Conservation (phyloP, 2,888 invertebrate genomes). For the Orthosia gothica region DNA sequence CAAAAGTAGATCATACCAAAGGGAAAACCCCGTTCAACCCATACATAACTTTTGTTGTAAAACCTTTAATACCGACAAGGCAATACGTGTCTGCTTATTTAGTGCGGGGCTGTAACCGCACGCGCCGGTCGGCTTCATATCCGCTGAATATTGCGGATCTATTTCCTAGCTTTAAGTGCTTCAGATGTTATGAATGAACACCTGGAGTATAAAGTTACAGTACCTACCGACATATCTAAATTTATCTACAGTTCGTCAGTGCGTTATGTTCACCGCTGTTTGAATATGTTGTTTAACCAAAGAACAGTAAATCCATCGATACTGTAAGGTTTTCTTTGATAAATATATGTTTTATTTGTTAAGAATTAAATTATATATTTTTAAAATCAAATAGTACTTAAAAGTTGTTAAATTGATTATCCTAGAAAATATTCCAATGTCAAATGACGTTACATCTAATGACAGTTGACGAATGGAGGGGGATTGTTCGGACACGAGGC, state of each 20-base stretch:
- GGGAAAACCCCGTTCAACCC: constrained; percentile 81
- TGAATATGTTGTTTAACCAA: not conserved
- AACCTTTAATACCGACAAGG: constrained; percentile 84
- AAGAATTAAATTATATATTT: too few species aligned
- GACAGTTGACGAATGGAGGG: too few species aligned
- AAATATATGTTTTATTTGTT: too few species aligned
- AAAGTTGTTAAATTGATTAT: too few species aligned
- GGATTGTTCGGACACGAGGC: too few species aligned
- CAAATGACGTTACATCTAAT: too few species aligned
- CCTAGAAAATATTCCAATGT: too few species aligned
- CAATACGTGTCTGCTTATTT: constrained; percentile 75
- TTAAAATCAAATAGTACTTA: too few species aligned
- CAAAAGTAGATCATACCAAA: constrained; percentile 89
- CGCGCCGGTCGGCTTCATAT: constrained; percentile 68
- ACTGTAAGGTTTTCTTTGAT: too few species aligned
- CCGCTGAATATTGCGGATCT: constrained; percentile 57
- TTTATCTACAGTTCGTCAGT: too few species aligned
- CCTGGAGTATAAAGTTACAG: constrained; percentile 39
- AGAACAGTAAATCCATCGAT: too few species aligned
- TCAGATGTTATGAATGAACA: constrained; percentile 56
- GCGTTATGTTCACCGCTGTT: not conserved
- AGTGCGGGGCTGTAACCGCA: constrained; percentile 69
- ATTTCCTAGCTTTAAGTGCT: constrained; percentile 65
- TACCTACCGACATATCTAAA: not conserved
- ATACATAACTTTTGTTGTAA: constrained; percentile 86